Conservation (phyloP, 1,140 invertebrate genomes). For the Neelides sp. region DNA sequence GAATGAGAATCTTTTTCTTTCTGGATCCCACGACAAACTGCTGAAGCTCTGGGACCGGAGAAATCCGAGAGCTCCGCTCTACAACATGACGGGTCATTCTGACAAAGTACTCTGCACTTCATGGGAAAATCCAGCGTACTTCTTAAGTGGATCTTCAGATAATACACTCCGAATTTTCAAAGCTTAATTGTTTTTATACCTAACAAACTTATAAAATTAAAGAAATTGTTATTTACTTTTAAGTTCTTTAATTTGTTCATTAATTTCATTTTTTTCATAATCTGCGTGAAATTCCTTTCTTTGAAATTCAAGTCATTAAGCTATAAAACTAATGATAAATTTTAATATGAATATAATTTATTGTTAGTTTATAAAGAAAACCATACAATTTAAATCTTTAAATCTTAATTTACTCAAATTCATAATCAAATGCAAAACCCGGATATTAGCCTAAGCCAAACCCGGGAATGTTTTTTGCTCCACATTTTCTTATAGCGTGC, state of each 20-base stretch:
- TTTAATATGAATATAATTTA: too few relatives aligned
- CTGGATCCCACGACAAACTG: slow-evolving; percentile 77
- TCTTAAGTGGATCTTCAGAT: slow-evolving; percentile 85
- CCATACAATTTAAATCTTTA: too few relatives aligned
- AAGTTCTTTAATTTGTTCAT: not conserved
- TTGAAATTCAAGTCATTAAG: too few relatives aligned
- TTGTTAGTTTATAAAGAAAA: too few relatives aligned
- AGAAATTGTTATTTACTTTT: not conserved
- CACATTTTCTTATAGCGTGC: too few relatives aligned
- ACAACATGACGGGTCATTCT: slow-evolving; percentile 82
- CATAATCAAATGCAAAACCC: too few relatives aligned
- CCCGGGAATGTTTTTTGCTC: too few relatives aligned
- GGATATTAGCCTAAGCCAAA: too few relatives aligned
- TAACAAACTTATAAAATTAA: not conserved
- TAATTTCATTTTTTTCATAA: not conserved
- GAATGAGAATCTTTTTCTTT: slow-evolving; percentile 76
- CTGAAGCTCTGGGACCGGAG: slow-evolving; percentile 93
- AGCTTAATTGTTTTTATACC: slow-evolving; percentile 40
- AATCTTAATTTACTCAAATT: too few relatives aligned
- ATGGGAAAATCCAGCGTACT: slow-evolving; percentile 74
- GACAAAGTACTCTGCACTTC: slow-evolving; percentile 88
- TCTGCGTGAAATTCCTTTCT: too few relatives aligned
- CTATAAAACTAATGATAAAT: too few relatives aligned
- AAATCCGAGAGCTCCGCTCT: slow-evolving; percentile 81
- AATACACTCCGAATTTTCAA: slow-evolving; percentile 85